Percentiles rank a stretch among this genome's conserved stretches.
phyloP scores from a whole-genome alignment of 1,140 invertebrate species.

The Arion vulgaris region DNA sequence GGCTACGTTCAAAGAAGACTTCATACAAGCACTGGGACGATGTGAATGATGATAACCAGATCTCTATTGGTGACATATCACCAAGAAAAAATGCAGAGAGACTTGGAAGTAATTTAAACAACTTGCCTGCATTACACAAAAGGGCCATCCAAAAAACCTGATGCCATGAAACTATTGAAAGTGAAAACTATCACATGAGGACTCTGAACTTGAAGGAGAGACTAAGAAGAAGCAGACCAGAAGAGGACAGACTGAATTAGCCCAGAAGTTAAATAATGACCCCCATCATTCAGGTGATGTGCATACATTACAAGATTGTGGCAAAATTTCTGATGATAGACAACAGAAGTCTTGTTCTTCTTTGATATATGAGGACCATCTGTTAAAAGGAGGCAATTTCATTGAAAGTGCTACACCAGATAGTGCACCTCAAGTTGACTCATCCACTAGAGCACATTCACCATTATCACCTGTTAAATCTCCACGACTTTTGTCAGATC shows the following conservation, averaged over 20 bases:
- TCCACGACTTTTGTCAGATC: not conserved
- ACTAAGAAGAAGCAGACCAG: not conserved
- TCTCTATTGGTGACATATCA: not conserved
- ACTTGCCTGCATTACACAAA: not conserved
- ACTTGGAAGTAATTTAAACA: not conserved
- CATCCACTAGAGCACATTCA: not conserved
- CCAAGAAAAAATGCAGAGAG: not conserved
- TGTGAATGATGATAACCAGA: not conserved
- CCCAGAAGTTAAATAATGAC: no score
- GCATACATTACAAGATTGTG: no score
- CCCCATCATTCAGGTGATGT: no score
- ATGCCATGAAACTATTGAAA: no score
- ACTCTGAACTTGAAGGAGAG: not conserved
- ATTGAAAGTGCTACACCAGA: not conserved
- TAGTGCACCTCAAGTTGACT: not conserved
- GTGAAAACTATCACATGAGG: not conserved
- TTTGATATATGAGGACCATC: not conserved
- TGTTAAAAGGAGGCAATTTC: not conserved
- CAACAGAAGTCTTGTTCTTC: no score
- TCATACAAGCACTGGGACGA: constrained; percentile 4
- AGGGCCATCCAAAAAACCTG: not conserved
- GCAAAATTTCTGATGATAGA: no score
- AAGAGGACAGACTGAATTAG: not conserved
- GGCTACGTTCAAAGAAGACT: not conserved
- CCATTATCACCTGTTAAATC: not conserved